A percentile compares a stretch with the other conserved stretches of the same genome.
Conservation (phyloP, 2,888 invertebrate genomes). For the Rhimphoctona megacephalus region DNA sequence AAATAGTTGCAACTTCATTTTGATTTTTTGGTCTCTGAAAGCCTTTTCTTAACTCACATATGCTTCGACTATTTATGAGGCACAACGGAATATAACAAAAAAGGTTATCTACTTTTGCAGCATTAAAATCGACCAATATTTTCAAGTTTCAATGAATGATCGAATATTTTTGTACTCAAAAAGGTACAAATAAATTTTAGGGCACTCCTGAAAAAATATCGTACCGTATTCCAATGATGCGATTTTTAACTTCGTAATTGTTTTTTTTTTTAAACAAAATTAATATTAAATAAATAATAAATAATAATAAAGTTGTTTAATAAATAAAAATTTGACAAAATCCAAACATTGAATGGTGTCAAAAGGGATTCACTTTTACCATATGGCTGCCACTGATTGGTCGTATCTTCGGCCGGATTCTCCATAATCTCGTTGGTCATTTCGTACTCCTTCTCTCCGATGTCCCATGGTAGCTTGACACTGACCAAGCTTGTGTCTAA, state of each 20-base stretch:
- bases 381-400: constrained; percentile 79
- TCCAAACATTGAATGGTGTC: neutral
- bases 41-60: neutral
- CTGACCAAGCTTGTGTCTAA: constrained; percentile 73
- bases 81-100: too few species aligned
- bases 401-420: constrained; percentile 70
- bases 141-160: neutral
- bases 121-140: neutral
- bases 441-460: constrained; percentile 74
- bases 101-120: neutral
- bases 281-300: too few species aligned
- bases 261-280: neutral
- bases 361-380: constrained; percentile 70
- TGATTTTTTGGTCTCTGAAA: neutral
- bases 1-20: constrained; percentile 42
- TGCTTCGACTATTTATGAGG: neutral
- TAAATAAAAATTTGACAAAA: neutral
- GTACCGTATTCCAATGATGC: too few species aligned
- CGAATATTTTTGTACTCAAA: neutral
- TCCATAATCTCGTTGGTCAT: constrained; percentile 68
- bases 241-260: neutral
- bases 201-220: too few species aligned
- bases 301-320: neutral
- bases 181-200: too few species aligned
- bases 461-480: constrained; percentile 80